Evolutionary conservation across 2,888 invertebrate species (phyloP), one percentile per base, ranked within the genome.

Genomic region (Pycnomerus fuliginosus): DNA sequence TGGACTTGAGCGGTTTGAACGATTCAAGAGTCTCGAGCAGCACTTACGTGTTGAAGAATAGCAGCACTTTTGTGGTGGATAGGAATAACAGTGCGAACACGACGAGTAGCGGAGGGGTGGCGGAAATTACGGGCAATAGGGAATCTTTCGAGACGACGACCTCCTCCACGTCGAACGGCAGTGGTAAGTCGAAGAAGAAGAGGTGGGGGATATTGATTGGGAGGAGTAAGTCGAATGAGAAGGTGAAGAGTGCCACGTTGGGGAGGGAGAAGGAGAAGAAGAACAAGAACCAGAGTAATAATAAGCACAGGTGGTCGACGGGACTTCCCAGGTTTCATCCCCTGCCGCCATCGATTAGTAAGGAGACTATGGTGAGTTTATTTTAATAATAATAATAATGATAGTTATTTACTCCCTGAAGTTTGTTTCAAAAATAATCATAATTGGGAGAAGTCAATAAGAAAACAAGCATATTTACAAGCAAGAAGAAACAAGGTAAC

Each of bases 271-370:
- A 80, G 51, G 75, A 75, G n/a, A 76, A 77, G 44, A 74, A 75
- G 56, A 73, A 71, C 54, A 69, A 74, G 55, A 69, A 74, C 46
- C 65, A 66, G 57, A 72, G 76, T 8, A 78, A 79, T 58, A 70
- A 76, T 42, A 77, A 79, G 55, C 80, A 84, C 62, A 70, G 85
- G 27, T 85, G 86, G 85, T 85, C 85, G 1, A 85, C 85, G 0
- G 86, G 83, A 0, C 73, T 83, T 51, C 84, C 84, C 10, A 79
- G 83, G 58, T 76, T 81, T 23, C 83, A 84, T 64, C 86, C 87
- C 2, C 71, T 87, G 42, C 86, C 87, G 15, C 84, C 86, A 1
- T 83, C 83, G 32, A 85, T 85, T 62, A 86, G 85, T 62, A 87
- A 87, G 74, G 88, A 88, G 72, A 84, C 85, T 51, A 80, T 87